These are phyloP conservation scores for Myotis vivesi DNA, from an alignment of 2,797 vertebrate species.

Conservation along the genomic window DNA sequence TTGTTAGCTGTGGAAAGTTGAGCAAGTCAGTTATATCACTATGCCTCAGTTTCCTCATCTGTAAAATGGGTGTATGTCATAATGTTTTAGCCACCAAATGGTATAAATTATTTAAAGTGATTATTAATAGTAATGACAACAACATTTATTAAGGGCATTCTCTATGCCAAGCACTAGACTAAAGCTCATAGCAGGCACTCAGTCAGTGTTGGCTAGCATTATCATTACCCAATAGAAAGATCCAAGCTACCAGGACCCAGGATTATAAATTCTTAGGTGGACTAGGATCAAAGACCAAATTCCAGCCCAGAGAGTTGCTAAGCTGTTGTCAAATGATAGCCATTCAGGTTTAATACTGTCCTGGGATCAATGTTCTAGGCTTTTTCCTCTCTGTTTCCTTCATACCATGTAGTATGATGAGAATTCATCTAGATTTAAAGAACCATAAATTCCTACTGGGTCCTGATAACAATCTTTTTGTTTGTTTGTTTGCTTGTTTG, in stretches of 20 bases:
- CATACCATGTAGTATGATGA: background rate
- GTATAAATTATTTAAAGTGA: background rate
- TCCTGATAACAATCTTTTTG: background rate
- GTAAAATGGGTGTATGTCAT: background rate
- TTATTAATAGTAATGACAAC: background rate
- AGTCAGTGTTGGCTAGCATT: background rate
- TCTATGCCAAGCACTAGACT: background rate
- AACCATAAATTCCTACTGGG: background rate
- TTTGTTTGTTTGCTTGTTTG: too few species aligned
- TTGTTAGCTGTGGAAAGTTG: background rate
- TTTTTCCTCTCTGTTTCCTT: background rate
- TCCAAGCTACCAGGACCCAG: background rate
- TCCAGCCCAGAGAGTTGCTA: background rate
- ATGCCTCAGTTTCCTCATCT: background rate
- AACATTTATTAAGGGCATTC: background rate
- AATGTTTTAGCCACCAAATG: background rate
- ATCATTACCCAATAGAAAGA: background rate
- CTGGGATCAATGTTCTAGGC: background rate
- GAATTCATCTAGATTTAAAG: background rate
- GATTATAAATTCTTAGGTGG: background rate
- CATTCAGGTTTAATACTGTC: background rate
- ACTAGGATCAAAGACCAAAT: background rate
- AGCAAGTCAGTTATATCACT: background rate
- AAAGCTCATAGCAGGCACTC: background rate
- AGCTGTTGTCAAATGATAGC: background rate